Evolutionary conservation across 2,797 vertebrate genomes (phyloP).

Genomic region (Salarias fasciatus): DNA sequence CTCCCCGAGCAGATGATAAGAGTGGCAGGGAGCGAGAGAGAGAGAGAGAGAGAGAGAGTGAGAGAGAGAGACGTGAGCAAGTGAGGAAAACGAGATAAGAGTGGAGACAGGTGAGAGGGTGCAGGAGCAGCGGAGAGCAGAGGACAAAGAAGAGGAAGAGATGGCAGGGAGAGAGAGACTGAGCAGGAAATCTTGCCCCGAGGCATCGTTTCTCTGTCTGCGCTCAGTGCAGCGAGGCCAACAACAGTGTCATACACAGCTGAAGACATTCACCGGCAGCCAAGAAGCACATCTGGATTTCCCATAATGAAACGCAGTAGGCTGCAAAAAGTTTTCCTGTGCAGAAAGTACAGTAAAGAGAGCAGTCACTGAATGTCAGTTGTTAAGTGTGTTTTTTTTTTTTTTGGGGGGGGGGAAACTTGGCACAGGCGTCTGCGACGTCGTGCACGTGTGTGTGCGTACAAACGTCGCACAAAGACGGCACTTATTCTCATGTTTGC

Average conservation of each 20-base stretch:
- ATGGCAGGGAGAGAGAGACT: constrained; percentile 29
- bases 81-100: constrained; percentile 23
- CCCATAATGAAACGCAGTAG: constrained; percentile 73
- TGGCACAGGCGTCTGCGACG: constrained; percentile 8
- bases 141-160: constrained; percentile 52
- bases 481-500: neutral
- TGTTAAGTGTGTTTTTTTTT: constrained; percentile 32
- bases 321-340: constrained; percentile 61
- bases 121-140: constrained; percentile 30
- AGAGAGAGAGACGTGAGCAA: constrained; percentile 4
- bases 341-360: constrained; percentile 52
- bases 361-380: constrained; percentile 31
- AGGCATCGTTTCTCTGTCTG: constrained; percentile 71
- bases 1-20: constrained; percentile 52
- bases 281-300: constrained; percentile 79
- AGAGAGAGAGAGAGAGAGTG: constrained; percentile 6
- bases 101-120: constrained; percentile 33
- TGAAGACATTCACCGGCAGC: constrained; percentile 73
- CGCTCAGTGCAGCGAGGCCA: constrained; percentile 57
- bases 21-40: constrained; percentile 27
- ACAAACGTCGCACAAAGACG: neutral
- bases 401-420: too few relatives aligned
- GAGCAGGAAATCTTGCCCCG: constrained; percentile 64
- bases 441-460: constrained; percentile 19
- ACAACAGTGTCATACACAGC: constrained; percentile 77